These are phyloP conservation scores for Lasioglossum marginatum DNA, from an alignment of 2,888 invertebrate genomes.

Conservation along the genomic window DNA sequence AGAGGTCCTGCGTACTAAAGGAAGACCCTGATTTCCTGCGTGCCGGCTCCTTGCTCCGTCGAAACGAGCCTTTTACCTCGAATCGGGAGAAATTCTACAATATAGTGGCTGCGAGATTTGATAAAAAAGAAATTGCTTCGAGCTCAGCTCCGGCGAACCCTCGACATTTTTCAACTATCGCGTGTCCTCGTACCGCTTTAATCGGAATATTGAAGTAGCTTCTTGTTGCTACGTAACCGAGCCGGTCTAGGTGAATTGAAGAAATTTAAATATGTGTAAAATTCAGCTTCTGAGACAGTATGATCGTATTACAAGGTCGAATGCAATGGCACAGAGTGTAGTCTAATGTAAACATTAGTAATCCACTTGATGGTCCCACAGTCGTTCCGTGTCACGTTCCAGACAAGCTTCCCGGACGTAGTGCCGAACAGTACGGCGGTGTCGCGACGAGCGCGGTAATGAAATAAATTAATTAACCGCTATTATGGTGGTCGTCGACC, in stretches of 20 bases:
- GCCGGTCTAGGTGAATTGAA: background rate
- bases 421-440: conserved; percentile 10
- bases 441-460: conserved; percentile 17
- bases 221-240: background rate
- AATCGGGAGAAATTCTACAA: conserved; percentile 22
- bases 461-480: conserved; percentile 48
- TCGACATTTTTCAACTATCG: background rate
- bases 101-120: background rate
- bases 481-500: conserved; percentile 24
- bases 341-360: background rate
- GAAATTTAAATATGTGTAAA: too few relatives aligned
- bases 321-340: background rate
- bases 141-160: background rate
- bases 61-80: conserved; percentile 15
- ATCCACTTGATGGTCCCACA: background rate
- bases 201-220: background rate
- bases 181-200: background rate
- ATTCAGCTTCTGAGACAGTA: background rate
- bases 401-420: background rate
- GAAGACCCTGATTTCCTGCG: conserved; percentile 28
- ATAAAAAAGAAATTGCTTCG: conserved; percentile 10
- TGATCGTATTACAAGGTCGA: background rate
- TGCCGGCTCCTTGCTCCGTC: conserved; percentile 14
- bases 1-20: conserved; percentile 26
- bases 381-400: background rate